phyloP scores from a whole-genome alignment of 1,140 invertebrate species.

The Drosophila aff. region DNA sequence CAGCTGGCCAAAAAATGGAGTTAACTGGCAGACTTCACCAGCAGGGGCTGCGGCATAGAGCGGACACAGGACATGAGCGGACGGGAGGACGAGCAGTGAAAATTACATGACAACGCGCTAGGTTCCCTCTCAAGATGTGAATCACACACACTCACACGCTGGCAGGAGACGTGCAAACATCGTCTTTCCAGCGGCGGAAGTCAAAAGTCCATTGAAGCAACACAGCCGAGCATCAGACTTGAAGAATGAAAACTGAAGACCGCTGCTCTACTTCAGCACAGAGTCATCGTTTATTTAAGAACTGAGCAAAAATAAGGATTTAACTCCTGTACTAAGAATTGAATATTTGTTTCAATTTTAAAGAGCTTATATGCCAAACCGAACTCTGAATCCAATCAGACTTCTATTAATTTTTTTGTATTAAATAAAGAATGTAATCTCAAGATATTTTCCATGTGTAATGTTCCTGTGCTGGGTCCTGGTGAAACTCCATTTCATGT shows the following conservation, averaged over 20 bases:
- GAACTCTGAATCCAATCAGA: neutral
- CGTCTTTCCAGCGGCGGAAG: conserved; percentile 65
- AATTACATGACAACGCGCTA: conserved; percentile 75
- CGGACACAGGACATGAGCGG: conserved; percentile 26
- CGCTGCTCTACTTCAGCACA: neutral
- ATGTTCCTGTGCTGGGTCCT: conserved; percentile 31
- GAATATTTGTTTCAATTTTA: neutral
- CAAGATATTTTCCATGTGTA: conserved; percentile 17
- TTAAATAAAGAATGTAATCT: neutral
- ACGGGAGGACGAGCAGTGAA: conserved; percentile 46
- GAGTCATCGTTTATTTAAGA: neutral
- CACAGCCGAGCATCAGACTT: conserved; percentile 23
- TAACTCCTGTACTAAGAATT: neutral
- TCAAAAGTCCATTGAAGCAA: conserved; percentile 64
- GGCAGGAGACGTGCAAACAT: conserved; percentile 41
- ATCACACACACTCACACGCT: conserved; percentile 32
- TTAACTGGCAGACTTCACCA: conserved; percentile 32
- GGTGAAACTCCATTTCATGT: conserved; percentile 22
- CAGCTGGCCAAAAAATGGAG: conserved; percentile 61
- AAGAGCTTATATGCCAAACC: neutral
- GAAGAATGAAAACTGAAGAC: conserved; percentile 15
- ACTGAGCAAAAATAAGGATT: neutral
- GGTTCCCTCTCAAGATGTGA: conserved; percentile 56
- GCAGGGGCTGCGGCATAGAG: conserved; percentile 29
- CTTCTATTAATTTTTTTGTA: neutral